Conservation (phyloP, 2,888 invertebrate species). For the Mesorhabditis belari region DNA sequence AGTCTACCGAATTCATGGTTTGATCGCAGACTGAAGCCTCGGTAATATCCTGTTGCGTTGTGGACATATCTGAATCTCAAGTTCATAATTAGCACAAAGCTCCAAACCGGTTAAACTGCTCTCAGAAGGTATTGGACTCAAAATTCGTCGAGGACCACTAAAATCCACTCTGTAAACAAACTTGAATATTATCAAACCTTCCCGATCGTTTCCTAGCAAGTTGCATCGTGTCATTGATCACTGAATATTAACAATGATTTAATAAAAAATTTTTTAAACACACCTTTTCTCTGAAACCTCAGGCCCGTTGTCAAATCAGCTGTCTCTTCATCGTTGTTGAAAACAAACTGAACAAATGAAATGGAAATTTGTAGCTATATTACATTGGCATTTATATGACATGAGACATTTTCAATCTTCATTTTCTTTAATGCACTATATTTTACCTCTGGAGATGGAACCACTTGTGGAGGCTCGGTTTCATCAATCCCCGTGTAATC, state of each 20-base stretch:
- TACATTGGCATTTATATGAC: too few species aligned
- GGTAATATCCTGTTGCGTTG: neutral
- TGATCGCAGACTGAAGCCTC: neutral
- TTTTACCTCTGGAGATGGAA: neutral
- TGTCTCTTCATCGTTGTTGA: neutral
- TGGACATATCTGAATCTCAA: neutral
- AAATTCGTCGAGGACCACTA: neutral
- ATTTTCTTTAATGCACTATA: too few species aligned
- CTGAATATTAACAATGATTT: too few species aligned
- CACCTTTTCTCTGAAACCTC: neutral
- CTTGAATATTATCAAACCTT: neutral
- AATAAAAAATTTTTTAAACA: too few species aligned
- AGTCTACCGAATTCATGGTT: neutral
- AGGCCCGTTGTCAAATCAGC: neutral
- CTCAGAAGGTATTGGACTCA: neutral
- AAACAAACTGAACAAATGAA: neutral
- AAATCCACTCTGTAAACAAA: neutral
- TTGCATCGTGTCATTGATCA: neutral
- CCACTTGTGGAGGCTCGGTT: neutral
- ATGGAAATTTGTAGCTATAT: too few species aligned
- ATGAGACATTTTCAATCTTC: too few species aligned
- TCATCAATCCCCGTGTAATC: neutral
- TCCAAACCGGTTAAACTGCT: too few species aligned
- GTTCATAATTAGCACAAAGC: too few species aligned
- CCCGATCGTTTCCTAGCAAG: neutral